Conservation (phyloP, 2,888 invertebrate genomes). For the Pammene aurita region DNA sequence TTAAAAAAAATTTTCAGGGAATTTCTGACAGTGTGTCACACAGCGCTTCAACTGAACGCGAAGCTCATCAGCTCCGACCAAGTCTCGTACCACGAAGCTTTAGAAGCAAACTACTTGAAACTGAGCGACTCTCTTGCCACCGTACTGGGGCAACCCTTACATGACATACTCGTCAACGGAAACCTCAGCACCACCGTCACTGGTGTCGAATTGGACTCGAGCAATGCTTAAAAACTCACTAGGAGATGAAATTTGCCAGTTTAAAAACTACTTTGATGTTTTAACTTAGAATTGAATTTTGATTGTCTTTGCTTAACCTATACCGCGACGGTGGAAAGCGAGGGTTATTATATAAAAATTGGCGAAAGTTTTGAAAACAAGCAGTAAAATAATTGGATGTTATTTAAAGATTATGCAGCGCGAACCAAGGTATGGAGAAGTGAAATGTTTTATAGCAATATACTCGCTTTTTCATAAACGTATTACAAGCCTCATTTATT, state of each 20-base stretch:
- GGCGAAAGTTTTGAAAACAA: neutral
- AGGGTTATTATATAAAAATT: neutral
- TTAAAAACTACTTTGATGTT: too few relatives aligned
- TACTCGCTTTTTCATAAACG: neutral
- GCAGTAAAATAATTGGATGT: neutral
- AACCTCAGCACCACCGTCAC: conserved; percentile 91
- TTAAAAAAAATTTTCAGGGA: conserved; percentile 91
- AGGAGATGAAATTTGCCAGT: too few relatives aligned
- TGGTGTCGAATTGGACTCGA: conserved; percentile 91
- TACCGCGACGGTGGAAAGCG: too few relatives aligned
- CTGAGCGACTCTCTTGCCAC: conserved; percentile 90
- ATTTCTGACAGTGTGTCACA: conserved; percentile 94
- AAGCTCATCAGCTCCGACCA: conserved; percentile 95
- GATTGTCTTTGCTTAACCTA: too few relatives aligned
- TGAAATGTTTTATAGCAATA: neutral
- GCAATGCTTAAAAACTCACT: conserved; percentile 84
- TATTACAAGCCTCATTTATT: too few relatives aligned
- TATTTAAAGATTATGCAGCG: neutral
- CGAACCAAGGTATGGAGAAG: neutral
- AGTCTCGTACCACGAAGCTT: conserved; percentile 94
- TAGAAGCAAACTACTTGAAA: conserved; percentile 93
- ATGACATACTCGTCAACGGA: conserved; percentile 86
- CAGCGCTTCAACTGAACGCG: conserved; percentile 94
- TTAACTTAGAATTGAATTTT: too few relatives aligned
- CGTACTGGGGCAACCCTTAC: conserved; percentile 89